Evolutionary conservation across 2,797 vertebrate genomes (phyloP).

Genomic region (Acrossocheilus fasciatus): DNA sequence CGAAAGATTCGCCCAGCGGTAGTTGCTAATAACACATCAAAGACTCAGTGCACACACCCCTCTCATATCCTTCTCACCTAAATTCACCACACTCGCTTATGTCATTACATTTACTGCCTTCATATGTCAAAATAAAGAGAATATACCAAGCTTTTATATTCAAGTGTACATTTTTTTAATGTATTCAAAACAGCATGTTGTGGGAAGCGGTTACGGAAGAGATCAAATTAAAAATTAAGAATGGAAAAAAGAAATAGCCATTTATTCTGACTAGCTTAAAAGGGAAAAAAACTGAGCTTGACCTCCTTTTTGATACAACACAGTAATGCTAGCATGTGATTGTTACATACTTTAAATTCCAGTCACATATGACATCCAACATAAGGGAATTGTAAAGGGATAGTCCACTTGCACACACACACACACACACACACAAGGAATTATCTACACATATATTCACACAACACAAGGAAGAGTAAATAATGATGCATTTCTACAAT

Average conservation of each 20-base stretch:
- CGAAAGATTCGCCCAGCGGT: conserved; percentile 35
- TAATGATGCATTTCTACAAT: neutral
- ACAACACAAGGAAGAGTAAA: neutral
- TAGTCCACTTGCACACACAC: neutral
- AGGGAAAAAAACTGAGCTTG: conserved; percentile 28
- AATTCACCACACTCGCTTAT: conserved; percentile 40
- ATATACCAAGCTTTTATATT: neutral
- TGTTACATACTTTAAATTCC: neutral
- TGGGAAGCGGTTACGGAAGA: neutral
- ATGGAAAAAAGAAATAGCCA: neutral
- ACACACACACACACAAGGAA: neutral
- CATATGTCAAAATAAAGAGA: conserved; percentile 1
- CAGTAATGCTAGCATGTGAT: neutral
- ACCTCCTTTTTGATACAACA: conserved; percentile 46
- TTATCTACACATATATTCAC: neutral
- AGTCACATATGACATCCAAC: neutral
- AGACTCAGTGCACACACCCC: conserved; percentile 22
- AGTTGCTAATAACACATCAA: conserved; percentile 54
- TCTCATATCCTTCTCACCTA: conserved; percentile 20
- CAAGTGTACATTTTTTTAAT: neutral
- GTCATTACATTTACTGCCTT: neutral
- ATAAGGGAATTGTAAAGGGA: neutral
- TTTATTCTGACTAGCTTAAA: conserved; percentile 9
- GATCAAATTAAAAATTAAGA: neutral
- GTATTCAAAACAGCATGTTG: neutral